phyloP scores from a whole-genome alignment of 2,113 vertebrate genomes.

The Cyphomyrus discorhynchus region DNA sequence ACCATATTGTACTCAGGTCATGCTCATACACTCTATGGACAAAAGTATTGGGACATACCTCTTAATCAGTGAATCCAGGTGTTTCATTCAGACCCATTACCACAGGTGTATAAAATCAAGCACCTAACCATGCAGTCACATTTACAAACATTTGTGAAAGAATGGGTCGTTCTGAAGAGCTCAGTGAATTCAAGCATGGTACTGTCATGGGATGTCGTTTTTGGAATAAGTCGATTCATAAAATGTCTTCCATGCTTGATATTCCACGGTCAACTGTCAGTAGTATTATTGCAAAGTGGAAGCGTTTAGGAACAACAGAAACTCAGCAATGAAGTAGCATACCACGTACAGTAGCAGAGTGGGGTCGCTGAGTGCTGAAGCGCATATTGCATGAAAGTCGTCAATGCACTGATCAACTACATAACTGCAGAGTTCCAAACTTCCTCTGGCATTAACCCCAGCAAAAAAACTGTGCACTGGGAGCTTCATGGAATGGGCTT shows the following conservation, averaged over 20 bases:
- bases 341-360: background rate
- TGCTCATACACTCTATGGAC: background rate
- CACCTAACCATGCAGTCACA: background rate
- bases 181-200: background rate
- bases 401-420: background rate
- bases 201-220: background rate
- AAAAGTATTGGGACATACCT: background rate
- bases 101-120: background rate
- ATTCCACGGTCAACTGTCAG: background rate
- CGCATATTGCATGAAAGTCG: background rate
- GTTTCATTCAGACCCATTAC: background rate
- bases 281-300: background rate
- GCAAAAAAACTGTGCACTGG: too few species aligned
- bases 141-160: background rate
- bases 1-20: background rate
- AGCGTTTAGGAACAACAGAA: background rate
- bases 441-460: too few species aligned
- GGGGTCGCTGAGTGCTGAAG: background rate
- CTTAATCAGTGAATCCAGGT: background rate
- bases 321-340: background rate
- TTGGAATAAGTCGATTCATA: background rate
- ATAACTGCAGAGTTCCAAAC: background rate
- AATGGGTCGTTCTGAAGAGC: background rate
- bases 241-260: background rate
- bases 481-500: too few species aligned